Percentiles rank a stretch among this genome's conserved stretches.
phyloP scores from a whole-genome alignment of 1,140 invertebrate genomes.

The Calycopis cecrops region DNA sequence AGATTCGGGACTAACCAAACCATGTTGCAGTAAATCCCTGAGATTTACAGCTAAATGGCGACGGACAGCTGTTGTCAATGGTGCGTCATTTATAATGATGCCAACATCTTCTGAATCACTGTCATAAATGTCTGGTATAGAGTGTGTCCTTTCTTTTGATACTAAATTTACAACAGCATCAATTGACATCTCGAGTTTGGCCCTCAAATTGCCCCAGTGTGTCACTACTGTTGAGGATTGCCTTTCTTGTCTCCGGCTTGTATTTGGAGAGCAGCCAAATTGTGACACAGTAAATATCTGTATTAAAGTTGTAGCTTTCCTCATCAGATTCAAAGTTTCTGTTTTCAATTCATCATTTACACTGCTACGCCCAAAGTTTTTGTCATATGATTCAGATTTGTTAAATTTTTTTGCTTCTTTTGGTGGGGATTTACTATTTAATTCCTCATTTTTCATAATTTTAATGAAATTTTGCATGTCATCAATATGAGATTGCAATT shows the following conservation, averaged over 20 bases:
- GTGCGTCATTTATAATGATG: constrained; percentile 64
- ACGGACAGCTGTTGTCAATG: constrained; percentile 89
- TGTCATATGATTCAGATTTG: constrained; percentile 80
- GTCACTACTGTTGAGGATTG: constrained; percentile 83
- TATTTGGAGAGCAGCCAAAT: constrained; percentile 95
- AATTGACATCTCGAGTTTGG: constrained; percentile 93
- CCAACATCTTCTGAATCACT: constrained; percentile 76
- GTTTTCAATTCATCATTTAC: constrained; percentile 60
- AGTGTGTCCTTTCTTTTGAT: constrained; percentile 69
- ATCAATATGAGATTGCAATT: constrained; percentile 96
- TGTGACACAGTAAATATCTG: constrained; percentile 96
- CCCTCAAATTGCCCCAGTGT: constrained; percentile 95
- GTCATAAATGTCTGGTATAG: constrained; percentile 69
- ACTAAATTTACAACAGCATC: constrained; percentile 83
- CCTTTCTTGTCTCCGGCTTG: constrained; percentile 89
- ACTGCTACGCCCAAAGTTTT: constrained; percentile 62
- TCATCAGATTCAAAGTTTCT: constrained; percentile 88
- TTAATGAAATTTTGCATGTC: constrained; percentile 98
- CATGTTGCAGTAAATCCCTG: constrained; percentile 95
- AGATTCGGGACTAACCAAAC: constrained; percentile 83
- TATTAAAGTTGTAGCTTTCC: constrained; percentile 89
- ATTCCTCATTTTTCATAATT: constrained; percentile 93
- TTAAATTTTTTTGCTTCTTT: constrained; percentile 76
- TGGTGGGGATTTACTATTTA: constrained; percentile 62
- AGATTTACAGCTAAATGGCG: constrained; percentile 93